phyloP scores from a whole-genome alignment of 2,113 vertebrate genomes.

The Nanger granti region DNA sequence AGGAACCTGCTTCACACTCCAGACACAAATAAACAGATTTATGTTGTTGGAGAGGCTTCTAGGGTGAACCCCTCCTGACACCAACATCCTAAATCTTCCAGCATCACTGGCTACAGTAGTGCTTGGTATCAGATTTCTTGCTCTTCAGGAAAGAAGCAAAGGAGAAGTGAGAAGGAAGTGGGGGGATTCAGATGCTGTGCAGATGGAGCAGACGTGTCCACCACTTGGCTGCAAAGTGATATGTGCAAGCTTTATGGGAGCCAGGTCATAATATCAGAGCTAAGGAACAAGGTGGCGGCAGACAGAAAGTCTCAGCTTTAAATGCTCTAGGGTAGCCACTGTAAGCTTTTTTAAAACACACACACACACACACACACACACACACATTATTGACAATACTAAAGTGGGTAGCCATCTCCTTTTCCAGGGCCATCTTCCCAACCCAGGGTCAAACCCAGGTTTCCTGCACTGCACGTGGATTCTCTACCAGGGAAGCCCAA shows the following conservation, averaged over 20 bases:
- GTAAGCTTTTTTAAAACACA: not conserved
- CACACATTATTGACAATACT: not conserved
- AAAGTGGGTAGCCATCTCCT: too few relatives aligned
- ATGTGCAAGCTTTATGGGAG: not conserved
- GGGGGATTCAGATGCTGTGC: not conserved
- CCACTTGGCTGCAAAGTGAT: not conserved
- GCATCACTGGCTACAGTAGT: not conserved
- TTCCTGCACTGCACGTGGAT: too few relatives aligned
- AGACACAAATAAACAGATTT: not conserved
- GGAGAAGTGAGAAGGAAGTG: not conserved
- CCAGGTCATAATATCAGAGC: not conserved
- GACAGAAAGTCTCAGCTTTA: not conserved
- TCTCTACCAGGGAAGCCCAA: too few relatives aligned
- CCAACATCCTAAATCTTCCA: not conserved
- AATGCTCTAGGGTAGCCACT: not conserved
- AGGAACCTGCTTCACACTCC: accelerated
- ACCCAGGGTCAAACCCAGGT: too few relatives aligned
- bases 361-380: not conserved
- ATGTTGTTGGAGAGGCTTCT: accelerated
- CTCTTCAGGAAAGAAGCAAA: not conserved
- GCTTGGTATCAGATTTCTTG: not conserved
- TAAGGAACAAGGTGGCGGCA: not conserved
- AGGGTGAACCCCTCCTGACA: not conserved
- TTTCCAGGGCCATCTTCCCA: too few relatives aligned
- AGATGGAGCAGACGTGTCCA: accelerated